These are phyloP conservation scores for Epistrophe grossulariae DNA, from an alignment of 2,888 invertebrate genomes.

Conservation along the genomic window DNA sequence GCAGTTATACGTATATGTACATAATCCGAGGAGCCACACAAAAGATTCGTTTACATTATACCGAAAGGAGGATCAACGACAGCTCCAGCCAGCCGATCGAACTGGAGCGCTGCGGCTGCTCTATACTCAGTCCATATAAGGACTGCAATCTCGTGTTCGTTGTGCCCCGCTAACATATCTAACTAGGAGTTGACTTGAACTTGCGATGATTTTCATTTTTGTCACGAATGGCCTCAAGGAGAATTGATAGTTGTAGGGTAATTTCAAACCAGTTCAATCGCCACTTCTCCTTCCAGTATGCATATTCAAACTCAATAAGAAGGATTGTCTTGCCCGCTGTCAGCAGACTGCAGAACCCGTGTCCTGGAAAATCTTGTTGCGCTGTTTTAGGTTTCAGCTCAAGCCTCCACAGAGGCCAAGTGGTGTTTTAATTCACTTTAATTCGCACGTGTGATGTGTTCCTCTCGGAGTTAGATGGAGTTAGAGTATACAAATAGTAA, in stretches of 20 bases:
- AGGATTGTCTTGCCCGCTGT: slow-evolving; percentile 39
- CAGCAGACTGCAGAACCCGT: slow-evolving; percentile 29
- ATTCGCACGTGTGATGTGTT: slow-evolving; percentile 48
- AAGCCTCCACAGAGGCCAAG: not conserved
- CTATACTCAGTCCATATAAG: slow-evolving; percentile 44
- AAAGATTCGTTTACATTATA: slow-evolving; percentile 30
- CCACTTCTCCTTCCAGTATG: not conserved
- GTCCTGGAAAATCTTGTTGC: slow-evolving; percentile 34
- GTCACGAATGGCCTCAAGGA: slow-evolving; percentile 67
- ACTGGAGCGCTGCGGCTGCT: not conserved
- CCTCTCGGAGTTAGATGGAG: not conserved
- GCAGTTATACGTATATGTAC: not conserved
- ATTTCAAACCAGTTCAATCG: slow-evolving; percentile 48
- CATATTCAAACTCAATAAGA: not conserved
- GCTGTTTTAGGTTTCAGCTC: not conserved
- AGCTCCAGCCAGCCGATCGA: not conserved
- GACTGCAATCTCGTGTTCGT: slow-evolving; percentile 35
- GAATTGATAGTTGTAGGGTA: slow-evolving; percentile 51
- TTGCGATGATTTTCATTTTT: slow-evolving; percentile 63
- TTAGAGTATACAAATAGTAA: not conserved
- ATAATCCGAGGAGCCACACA: slow-evolving; percentile 32
- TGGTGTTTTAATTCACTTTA: slow-evolving; percentile 52
- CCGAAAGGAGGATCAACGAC: slow-evolving; percentile 1
- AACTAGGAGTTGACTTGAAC: slow-evolving; percentile 44
- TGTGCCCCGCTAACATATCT: slow-evolving; percentile 35